phyloP scores from a whole-genome alignment of 1,140 invertebrate genomes.

The Temnothorax longispinosus region DNA sequence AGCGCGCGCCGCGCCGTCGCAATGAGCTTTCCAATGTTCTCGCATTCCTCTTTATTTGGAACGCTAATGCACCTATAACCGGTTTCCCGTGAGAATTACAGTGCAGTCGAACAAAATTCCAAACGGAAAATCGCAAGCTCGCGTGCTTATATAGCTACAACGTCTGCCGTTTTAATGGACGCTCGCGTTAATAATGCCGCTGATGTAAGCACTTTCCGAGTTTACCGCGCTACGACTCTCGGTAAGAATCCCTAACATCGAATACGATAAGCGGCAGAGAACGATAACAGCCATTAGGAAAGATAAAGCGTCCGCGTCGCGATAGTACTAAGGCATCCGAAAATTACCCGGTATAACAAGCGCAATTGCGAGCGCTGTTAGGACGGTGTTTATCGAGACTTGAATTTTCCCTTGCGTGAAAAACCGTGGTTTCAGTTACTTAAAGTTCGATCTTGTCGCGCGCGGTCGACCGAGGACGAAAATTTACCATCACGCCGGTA shows the following conservation, averaged over 20 bases:
- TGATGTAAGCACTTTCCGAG: constrained; percentile 60
- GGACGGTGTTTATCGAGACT: not conserved
- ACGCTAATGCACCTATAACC: constrained; percentile 24
- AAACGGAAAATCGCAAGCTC: constrained; percentile 55
- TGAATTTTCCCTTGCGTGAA: not conserved
- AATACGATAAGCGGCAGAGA: constrained; percentile 52
- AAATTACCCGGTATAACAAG: constrained; percentile 22
- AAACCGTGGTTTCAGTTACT: not conserved
- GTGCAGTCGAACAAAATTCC: constrained; percentile 54
- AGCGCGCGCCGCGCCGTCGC: not conserved
- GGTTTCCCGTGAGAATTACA: not conserved
- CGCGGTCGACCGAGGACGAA: constrained; percentile 2
- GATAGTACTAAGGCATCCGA: constrained; percentile 16
- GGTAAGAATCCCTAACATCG: constrained; percentile 48
- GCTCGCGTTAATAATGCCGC: constrained; percentile 66
- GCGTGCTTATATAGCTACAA: constrained; percentile 18
- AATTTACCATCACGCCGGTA: constrained; percentile 30
- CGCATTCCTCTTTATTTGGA: not conserved
- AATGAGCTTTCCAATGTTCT: not conserved
- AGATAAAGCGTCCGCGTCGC: constrained; percentile 34
- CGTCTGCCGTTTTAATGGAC: constrained; percentile 61
- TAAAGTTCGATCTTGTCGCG: constrained; percentile 18
- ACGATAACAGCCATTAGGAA: constrained; percentile 38
- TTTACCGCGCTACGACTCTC: constrained; percentile 26
- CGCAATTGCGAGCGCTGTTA: not conserved